phyloP scores from a whole-genome alignment of 2,888 invertebrate genomes.

The Acanthosepion pharaonis region DNA sequence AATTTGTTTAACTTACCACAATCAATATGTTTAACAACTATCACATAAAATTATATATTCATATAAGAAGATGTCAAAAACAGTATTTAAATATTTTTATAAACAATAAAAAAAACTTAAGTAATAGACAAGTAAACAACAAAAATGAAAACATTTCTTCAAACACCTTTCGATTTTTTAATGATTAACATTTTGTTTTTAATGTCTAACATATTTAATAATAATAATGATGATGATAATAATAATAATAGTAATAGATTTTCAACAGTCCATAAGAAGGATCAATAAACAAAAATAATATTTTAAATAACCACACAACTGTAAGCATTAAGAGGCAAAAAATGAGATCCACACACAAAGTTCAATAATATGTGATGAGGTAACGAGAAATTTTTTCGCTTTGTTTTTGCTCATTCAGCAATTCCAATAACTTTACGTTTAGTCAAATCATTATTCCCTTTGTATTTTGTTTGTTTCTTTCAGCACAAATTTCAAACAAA shows the following conservation, averaged over 20 bases:
- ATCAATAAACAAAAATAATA: not conserved
- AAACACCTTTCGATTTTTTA: not conserved
- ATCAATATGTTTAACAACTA: not conserved
- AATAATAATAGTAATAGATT: not conserved
- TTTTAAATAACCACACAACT: not conserved
- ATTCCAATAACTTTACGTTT: not conserved
- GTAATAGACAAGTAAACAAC: not conserved
- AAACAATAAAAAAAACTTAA: not conserved
- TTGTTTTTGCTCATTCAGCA: too few species aligned
- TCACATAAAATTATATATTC: too few species aligned
- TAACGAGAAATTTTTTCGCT: not conserved
- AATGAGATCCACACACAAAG: not conserved
- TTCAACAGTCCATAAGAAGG: not conserved
- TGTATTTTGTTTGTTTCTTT: not conserved
- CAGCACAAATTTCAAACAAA: not conserved
- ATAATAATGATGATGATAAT: not conserved
- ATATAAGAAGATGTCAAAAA: not conserved
- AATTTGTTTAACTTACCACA: not conserved
- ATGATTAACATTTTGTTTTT: not conserved
- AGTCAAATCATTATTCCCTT: not conserved
- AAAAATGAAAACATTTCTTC: slow-evolving; percentile 5
- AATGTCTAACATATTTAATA: not conserved
- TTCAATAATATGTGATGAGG: not conserved
- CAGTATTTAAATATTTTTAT: not conserved
- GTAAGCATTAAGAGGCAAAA: slow-evolving; percentile 10